Evolutionary conservation across 2,888 invertebrate genomes (phyloP).

Genomic region (Sesia bembeciformis): DNA sequence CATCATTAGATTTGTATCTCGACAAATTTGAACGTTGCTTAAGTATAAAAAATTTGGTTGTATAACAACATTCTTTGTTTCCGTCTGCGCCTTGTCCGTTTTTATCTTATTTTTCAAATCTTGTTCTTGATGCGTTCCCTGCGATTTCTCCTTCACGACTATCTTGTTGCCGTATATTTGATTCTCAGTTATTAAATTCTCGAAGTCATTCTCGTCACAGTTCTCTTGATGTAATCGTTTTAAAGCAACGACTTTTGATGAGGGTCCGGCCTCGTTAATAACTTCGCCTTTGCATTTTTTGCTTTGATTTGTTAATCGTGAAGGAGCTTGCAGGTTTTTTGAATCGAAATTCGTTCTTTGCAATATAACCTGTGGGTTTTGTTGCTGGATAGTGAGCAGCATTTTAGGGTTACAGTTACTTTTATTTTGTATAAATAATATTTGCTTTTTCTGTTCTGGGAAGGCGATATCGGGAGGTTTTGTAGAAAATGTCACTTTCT

Average conservation of each 20-base stretch:
- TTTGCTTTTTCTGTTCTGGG: slow-evolving; percentile 54
- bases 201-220: slow-evolving; percentile 69
- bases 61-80: slow-evolving; percentile 48
- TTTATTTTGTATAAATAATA: slow-evolving; percentile 55
- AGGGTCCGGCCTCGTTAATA: slow-evolving; percentile 31
- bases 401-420: slow-evolving; percentile 47
- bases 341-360: slow-evolving; percentile 52
- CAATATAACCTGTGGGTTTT: slow-evolving; percentile 50
- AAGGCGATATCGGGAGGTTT: slow-evolving; percentile 39
- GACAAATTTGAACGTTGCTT: slow-evolving; percentile 46
- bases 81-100: slow-evolving; percentile 32
- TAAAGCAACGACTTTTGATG: slow-evolving; percentile 63
- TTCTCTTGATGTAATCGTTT: slow-evolving; percentile 65
- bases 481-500: slow-evolving; percentile 30
- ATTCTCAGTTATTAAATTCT: slow-evolving; percentile 71
- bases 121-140: slow-evolving; percentile 54
- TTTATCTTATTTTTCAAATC: slow-evolving; percentile 41
- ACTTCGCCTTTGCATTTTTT: slow-evolving; percentile 59
- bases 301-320: slow-evolving; percentile 53
- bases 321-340: slow-evolving; percentile 69
- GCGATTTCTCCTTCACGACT: slow-evolving; percentile 71
- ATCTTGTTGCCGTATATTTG: slow-evolving; percentile 73
- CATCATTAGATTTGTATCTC: slow-evolving; percentile 64
- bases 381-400: slow-evolving; percentile 51
- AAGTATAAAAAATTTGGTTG: slow-evolving; percentile 63